phyloP scores from a whole-genome alignment of 2,113 vertebrate genomes.

The Gallinago media region DNA sequence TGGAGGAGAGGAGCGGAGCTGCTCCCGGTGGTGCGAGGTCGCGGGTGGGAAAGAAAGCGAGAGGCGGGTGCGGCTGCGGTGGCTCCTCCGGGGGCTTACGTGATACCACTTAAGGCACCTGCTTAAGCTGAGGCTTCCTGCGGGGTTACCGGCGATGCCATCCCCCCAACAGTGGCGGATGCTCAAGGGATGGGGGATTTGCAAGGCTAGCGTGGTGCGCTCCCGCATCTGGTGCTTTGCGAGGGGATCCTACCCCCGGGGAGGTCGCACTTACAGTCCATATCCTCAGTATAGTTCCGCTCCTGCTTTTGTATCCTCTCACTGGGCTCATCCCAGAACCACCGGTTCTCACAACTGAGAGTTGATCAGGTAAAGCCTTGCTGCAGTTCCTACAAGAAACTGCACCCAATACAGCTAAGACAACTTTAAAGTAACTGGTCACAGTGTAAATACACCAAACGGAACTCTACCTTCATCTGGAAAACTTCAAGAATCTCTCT shows the following conservation, averaged over 20 bases:
- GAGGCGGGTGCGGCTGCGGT: neutral
- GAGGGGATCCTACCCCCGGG: neutral
- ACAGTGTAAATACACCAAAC: neutral
- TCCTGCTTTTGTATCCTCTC: neutral
- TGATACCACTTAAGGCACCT: neutral
- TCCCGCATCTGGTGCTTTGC: neutral
- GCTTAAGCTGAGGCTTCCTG: neutral
- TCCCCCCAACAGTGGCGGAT: neutral
- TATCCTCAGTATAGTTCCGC: neutral
- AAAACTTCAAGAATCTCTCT: neutral
- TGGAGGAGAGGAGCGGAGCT: neutral
- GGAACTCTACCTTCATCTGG: accelerated
- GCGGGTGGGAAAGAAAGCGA: neutral
- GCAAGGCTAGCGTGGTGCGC: no score
- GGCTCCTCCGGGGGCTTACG: no score
- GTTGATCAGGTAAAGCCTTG: neutral
- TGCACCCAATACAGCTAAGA: accelerated
- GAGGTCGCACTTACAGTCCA: accelerated
- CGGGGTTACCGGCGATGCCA: neutral
- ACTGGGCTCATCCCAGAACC: neutral
- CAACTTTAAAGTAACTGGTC: neutral
- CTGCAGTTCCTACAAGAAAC: neutral
- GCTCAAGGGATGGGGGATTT: neutral
- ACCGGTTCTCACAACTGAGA: accelerated
- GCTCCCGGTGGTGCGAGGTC: neutral